phyloP scores from a whole-genome alignment of 2,113 vertebrate genomes.

The Apteryx mantelli region DNA sequence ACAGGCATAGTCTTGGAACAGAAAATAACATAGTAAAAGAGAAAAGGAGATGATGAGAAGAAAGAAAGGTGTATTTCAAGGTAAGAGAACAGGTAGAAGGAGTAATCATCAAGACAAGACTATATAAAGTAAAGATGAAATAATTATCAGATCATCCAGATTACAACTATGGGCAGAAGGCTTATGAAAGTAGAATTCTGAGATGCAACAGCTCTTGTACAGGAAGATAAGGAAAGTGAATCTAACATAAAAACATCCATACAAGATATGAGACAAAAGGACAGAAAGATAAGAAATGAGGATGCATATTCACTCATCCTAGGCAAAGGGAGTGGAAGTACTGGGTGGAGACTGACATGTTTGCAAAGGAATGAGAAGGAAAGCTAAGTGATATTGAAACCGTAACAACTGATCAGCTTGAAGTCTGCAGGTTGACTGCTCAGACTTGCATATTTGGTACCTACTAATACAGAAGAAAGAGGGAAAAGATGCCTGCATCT shows the following conservation, averaged over 20 bases:
- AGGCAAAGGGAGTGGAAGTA: background rate
- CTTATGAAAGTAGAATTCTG: background rate
- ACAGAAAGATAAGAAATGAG: background rate
- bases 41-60: background rate
- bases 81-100: background rate
- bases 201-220: background rate
- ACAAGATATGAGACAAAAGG: background rate
- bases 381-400: background rate
- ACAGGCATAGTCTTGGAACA: background rate
- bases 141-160: background rate
- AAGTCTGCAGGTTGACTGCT: background rate
- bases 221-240: background rate
- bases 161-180: background rate
- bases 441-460: background rate
- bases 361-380: background rate
- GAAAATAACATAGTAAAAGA: background rate
- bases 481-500: background rate
- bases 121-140: background rate
- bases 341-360: background rate
- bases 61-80: background rate
- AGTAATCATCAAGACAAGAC: background rate
- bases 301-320: background rate
- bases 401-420: background rate
- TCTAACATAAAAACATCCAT: background rate
- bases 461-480: background rate